Evolutionary conservation across 2,888 invertebrate species (phyloP), one percentile per base, ranked within the genome.

Genomic region (Phengaris arion): DNA sequence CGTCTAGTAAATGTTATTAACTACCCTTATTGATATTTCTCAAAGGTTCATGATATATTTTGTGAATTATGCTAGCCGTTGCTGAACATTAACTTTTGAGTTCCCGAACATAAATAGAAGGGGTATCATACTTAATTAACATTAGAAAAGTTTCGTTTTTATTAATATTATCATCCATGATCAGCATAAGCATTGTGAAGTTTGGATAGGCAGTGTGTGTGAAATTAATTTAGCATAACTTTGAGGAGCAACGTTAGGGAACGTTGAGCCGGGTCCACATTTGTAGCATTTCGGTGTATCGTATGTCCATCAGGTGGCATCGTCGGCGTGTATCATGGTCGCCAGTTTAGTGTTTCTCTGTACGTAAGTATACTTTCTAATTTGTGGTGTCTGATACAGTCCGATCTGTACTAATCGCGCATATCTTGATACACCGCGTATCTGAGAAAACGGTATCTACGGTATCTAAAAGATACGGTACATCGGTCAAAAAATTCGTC

Each of bases 71-170:
- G 22, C 59, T 59, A 10, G 1, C 22, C 59, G 22, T 6, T 8
- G 6, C 7, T 48, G 48, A 48, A 59, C 59, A 59, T 59, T 10
- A 7, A 48, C 48, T 48, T 15, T 9, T 9, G 59, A 59, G 59
- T 22, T 59, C 9, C 22, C 13, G 15, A 59, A 59, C 59, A 15
- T 9, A 59, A 59, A 59, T 22, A 22, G 59, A 59, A 10, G 10
- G 59, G 59, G 10, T 59, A 59, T 15, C 22, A 9, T 59, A 22
- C 22, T 22, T 22, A 59, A 59, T 59, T 59, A 59, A 59, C 8
- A 59, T 59, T 22, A 59, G 59, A 59, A 10, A 22, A 59, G 59
- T 59, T 59, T 59, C 22, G 59, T 59, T 59, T 59, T 59, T 8
- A 22, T 10, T 10, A 59, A 59, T 22, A 59, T 59, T 59, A 59